Conservation (phyloP, 2,888 invertebrate species). For the Aphodius sticticus region DNA sequence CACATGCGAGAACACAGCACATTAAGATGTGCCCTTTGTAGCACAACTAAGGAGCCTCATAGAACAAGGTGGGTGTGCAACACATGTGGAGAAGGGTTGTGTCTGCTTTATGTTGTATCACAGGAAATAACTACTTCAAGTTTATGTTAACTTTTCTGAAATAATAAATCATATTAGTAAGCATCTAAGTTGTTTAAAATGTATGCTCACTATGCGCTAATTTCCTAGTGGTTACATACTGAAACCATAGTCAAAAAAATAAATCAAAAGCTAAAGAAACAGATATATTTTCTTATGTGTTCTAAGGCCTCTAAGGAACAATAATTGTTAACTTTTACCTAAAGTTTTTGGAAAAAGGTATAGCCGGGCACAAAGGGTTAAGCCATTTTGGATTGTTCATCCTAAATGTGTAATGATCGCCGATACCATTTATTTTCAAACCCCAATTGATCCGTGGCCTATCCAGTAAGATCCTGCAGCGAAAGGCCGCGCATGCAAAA, state of each 20-base stretch:
- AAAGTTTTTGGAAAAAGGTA: not conserved
- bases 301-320: not conserved
- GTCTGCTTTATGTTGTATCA: conserved; percentile 7
- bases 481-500: too few relatives aligned
- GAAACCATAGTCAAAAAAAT: not conserved
- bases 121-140: not conserved
- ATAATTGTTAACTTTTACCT: not conserved
- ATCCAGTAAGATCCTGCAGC: too few relatives aligned
- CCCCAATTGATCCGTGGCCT: too few relatives aligned
- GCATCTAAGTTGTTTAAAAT: not conserved
- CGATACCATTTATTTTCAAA: too few relatives aligned
- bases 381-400: too few relatives aligned
- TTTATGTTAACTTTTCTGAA: not conserved
- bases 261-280: not conserved
- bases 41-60: conserved; percentile 13
- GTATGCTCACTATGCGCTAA: not conserved
- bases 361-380: not conserved
- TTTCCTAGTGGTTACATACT: not conserved
- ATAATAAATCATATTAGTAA: not conserved
- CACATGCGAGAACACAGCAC: conserved; percentile 23
- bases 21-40: conserved; percentile 22
- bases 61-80: conserved; percentile 18
- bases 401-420: too few relatives aligned
- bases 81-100: not conserved
- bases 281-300: not conserved